Base-by-base conservation (phyloP, 2,888 invertebrate species). In the Oscheius sp. region DNA sequence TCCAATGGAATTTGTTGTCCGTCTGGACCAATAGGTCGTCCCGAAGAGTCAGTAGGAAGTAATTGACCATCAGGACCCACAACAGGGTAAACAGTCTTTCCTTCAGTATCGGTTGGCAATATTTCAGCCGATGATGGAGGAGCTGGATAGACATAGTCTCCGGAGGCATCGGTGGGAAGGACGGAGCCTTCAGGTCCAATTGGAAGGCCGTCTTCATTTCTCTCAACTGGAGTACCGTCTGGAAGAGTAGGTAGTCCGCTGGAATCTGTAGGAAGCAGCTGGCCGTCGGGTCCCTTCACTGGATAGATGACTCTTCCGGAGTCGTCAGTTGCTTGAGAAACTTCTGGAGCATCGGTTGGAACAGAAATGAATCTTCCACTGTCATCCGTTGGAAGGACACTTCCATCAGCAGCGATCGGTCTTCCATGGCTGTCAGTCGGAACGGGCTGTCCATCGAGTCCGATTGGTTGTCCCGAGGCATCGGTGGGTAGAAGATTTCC, bases 361-460 rank as follows among this genome's bases (percentile, higher is more conserved):
- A 73, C 45, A 6, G 26, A 32, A 17, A 75, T 67, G 30, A 63
- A 68, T 26, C 65, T 71, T 54, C 76, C 76, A 33, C 36, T 8
- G n/a, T 38, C 50, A 54, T 82, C 81, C n/a, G 82, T 81, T 24
- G 80, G 80, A 32, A 80, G 64, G 4, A 66, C 69, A 9, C 36
- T 59, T 33, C 73, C 74, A 32, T 72, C 71, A 14, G 26, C 45
- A n/a, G 47, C 66, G 26, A 78, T 41, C 26, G 71, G 70, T 22
- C 41, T 63, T 30, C 78, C 78, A 32, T 36, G 14, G 17, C 50
- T 44, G 50, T 82, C 82, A n/a, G 82, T 81, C 33, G 80, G 80
- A 22, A 80, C 54, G 6, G 68, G 72, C 4, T 32, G 50, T 24
- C 72, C 71, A 36, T 72, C 68, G 12, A 12, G 45, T 12, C 63